Percentiles rank a stretch among this genome's conserved stretches.
These are phyloP conservation scores for Prolemur simus DNA, from an alignment of 2,113 vertebrate species.

Conservation along the genomic window DNA sequence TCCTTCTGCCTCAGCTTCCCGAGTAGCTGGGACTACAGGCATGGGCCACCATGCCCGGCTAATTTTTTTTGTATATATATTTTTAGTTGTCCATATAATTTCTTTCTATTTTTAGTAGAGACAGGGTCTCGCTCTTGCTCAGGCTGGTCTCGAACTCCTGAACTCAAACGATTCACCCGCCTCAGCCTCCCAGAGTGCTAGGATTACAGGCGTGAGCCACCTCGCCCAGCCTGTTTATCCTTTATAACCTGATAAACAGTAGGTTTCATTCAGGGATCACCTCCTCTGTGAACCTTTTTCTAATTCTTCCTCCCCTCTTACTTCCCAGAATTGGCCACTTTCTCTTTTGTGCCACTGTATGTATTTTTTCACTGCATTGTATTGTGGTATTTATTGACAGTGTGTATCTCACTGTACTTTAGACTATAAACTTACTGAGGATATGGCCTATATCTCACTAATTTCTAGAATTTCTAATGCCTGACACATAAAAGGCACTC, in stretches of 20 bases:
- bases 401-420: background rate
- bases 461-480: background rate
- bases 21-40: too few species aligned
- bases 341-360: background rate
- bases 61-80: too few species aligned
- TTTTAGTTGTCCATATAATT: too few species aligned
- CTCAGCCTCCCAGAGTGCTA: too few species aligned
- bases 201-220: too few species aligned
- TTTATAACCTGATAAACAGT: constrained; percentile 10
- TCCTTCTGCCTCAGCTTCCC: too few species aligned
- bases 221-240: background rate
- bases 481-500: background rate
- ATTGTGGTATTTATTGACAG: background rate
- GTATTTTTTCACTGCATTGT: background rate
- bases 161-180: too few species aligned
- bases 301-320: background rate
- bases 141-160: too few species aligned
- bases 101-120: too few species aligned
- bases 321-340: background rate
- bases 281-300: background rate
- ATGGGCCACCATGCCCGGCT: too few species aligned
- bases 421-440: background rate
- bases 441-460: background rate
- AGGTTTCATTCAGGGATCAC: background rate
- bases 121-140: too few species aligned